Evolutionary conservation across 2,797 vertebrate genomes (phyloP).

Genomic region (Sebastiscus tertius): DNA sequence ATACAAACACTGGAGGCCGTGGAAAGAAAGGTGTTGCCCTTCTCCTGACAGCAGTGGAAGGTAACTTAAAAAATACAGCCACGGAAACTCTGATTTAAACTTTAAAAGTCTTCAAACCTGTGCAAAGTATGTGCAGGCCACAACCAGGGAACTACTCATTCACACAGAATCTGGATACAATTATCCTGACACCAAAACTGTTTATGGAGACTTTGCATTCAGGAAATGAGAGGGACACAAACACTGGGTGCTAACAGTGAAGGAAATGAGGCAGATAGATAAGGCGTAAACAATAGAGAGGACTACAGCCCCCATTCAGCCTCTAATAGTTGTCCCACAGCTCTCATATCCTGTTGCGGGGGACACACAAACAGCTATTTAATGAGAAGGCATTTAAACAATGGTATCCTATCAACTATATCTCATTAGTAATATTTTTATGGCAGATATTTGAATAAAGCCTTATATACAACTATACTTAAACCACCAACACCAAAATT

Average conservation of each 20-base stretch:
- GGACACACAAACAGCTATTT: constrained; percentile 11
- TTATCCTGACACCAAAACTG: constrained; percentile 58
- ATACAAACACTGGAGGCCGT: constrained; percentile 52
- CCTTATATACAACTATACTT: neutral
- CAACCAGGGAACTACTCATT: constrained; percentile 16
- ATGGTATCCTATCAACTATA: neutral
- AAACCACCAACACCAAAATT: neutral
- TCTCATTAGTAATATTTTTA: no score
- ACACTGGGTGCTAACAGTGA: constrained; percentile 58
- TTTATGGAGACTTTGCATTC: constrained; percentile 65
- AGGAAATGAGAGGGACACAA: constrained; percentile 71
- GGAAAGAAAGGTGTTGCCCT: constrained; percentile 34
- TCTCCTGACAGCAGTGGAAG: constrained; percentile 20
- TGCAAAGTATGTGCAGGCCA: constrained; percentile 8
- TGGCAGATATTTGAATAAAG: neutral
- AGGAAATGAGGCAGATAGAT: constrained; percentile 74
- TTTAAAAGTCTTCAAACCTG: constrained; percentile 5
- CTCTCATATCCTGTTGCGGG: constrained; percentile 51
- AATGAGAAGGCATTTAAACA: neutral
- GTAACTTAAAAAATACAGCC: neutral
- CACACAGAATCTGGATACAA: constrained; percentile 56
- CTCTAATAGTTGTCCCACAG: constrained; percentile 20
- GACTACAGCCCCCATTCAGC: constrained; percentile 33
- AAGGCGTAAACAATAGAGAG: constrained; percentile 61
- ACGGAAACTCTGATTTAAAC: neutral